Base-by-base conservation (phyloP, 92 coral and sea anemone species). In the Palythoa heliodiscus region DNA sequence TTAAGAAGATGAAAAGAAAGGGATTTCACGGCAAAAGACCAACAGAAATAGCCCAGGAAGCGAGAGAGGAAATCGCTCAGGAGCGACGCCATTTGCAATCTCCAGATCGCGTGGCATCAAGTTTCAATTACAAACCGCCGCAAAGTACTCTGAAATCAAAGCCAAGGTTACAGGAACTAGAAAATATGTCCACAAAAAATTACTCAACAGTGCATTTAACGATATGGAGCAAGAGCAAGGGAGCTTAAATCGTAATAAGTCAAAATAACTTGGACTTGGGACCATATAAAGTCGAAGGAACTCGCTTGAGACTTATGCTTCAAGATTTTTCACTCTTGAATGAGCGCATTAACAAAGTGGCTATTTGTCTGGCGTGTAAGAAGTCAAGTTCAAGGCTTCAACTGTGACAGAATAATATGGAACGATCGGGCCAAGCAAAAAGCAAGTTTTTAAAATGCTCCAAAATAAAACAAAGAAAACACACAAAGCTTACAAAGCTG, bases 391-490 rank as follows among this genome's bases (percentile, higher is more conserved):
- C 89, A 24, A 78, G 61, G 78, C 85, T 86, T 29, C 78, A 78
- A 53, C 78, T 78, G 16, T 86, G 72, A 54, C 89, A 87, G 73
- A 87, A 71, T 24, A 87, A 87, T 20, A 71, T 43, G 11, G 64
- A 79, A 38, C 54, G 86, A 81, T 52, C 37, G 52, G 85, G 89
- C 52, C 55, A 77, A 66, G 73, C 85, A 1, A 70, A 86, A 50
- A 73, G 68, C 23, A 43, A 77, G 73, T 86, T 86, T 52, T 50
- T 86, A 37, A 77, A 77, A 66, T 86, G 89, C 37, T 76, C 89
- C 20, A 50, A 58, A n/a, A n/a, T n/a, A n/a, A n/a, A n/a, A n/a
- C n/a, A n/a, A n/a, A n/a, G n/a, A n/a, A n/a, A n/a, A n/a, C n/a
- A n/a, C n/a, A n/a, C n/a, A n/a, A n/a, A n/a, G n/a, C n/a, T n/a